Conservation (phyloP, 2,797 vertebrate genomes). For the Sebastes oblongus region DNA sequence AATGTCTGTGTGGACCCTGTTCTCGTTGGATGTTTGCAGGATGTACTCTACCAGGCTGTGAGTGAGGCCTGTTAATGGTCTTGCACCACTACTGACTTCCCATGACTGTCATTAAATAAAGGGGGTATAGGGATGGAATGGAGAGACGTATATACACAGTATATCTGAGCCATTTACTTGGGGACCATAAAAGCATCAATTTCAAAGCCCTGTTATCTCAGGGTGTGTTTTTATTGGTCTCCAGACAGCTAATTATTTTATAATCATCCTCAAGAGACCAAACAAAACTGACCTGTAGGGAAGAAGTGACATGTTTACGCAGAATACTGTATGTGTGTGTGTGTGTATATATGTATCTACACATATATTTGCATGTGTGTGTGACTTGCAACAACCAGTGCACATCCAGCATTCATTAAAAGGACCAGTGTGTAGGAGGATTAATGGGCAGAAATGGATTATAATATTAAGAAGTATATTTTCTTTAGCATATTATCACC, state of each 20-base stretch:
- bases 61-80: not conserved
- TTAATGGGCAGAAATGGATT: no score
- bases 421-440: no score
- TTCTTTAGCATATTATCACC: no score
- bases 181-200: slow-evolving; percentile 19
- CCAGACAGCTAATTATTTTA: slow-evolving; percentile 32
- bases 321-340: not conserved
- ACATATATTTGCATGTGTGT: not conserved
- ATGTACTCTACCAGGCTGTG: not conserved
- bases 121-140: not conserved
- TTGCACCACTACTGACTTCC: slow-evolving; percentile 14
- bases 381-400: not conserved
- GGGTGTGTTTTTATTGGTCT: slow-evolving; percentile 19
- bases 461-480: no score
- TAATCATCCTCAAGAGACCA: slow-evolving; percentile 3
- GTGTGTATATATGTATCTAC: not conserved
- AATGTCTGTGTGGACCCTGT: not conserved
- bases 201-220: not conserved
- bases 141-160: not conserved
- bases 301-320: slow-evolving; percentile 6
- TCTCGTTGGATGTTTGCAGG: not conserved
- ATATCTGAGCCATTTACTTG: not conserved
- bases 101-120: slow-evolving; percentile 15
- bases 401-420: not conserved
- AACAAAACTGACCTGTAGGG: not conserved